These are phyloP conservation scores for Whitmania pigra DNA, from an alignment of 1,140 invertebrate species.

Conservation along the genomic window DNA sequence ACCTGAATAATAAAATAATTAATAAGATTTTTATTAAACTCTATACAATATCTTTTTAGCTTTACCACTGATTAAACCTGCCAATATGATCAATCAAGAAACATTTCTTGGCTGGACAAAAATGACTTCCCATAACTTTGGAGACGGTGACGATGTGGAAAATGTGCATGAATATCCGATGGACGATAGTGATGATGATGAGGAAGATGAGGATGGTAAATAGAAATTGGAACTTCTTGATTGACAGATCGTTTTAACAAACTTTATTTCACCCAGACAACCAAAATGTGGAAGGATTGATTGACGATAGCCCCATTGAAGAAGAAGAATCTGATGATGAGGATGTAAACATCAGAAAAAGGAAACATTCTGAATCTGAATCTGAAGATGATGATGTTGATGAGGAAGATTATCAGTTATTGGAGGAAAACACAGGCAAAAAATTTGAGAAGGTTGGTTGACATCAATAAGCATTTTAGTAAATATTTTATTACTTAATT, in stretches of 20 bases:
- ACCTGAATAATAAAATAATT: no score
- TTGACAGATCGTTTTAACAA: no score
- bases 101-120: background rate
- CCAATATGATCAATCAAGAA: background rate
- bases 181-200: background rate
- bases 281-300: slow-evolving; percentile 49
- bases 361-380: slow-evolving; percentile 31
- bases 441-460: slow-evolving; percentile 54
- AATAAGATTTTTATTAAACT: no score
- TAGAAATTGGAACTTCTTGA: no score
- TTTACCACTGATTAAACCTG: no score
- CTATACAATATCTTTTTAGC: no score
- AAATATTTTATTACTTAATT: background rate
- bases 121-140: slow-evolving; percentile 3
- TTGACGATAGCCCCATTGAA: slow-evolving; percentile 82
- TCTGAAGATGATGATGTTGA: slow-evolving; percentile 51
- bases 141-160: background rate
- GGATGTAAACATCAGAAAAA: slow-evolving; percentile 29
- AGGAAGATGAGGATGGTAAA: no score
- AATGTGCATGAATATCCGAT: background rate
- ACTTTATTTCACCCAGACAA: background rate
- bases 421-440: slow-evolving; percentile 94
- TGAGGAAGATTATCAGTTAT: slow-evolving; percentile 93
- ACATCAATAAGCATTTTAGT: background rate
- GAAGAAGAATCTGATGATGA: slow-evolving; percentile 57